Evolutionary conservation across 2,888 invertebrate genomes (phyloP), one percentile per base, ranked within the genome.

Genomic region (Tenthredo livida): DNA sequence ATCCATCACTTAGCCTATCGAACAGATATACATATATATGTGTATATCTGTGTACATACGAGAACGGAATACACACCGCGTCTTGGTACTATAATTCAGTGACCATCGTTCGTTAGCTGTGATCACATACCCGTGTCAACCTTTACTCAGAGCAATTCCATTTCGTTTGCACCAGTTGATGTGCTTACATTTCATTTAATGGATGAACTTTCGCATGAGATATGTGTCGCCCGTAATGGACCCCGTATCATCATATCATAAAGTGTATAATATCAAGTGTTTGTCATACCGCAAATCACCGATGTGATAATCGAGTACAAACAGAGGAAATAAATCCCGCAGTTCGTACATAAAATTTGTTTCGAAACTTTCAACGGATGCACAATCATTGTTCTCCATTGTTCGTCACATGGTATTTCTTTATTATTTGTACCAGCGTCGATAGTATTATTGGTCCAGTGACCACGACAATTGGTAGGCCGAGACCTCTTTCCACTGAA

Each of bases 401-500:
- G 25, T 47, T 47, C 29, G 29, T 33, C 77, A 54, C 29, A n/a
- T 33, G 50, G 29, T 77, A 77, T 77, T 29, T 50, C n/a, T 77
- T 77, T 33, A 50, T 73, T 10, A 54, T 10, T 12, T 37, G 6
- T 25, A 77, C 77, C 50, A 50, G 54, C n/a, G 47, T 77, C 77
- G 50, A 50, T 40, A 4, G 77, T 61, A 61, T 77, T 25, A 17
- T 77, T 40, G 54, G 77, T 77, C 33, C 77, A 77, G 50, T 54
- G 77, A 77, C 7, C 77, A 77, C 33, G 77, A 77, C 47, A 77
- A 77, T 54, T 50, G 77, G 37, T 50, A 77, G 77, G 33, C 77
- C 29, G 25, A 54, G n/a, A 77, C 77, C 54, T n/a, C 33, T 77
- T 50, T 77, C 47, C 54, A n/a, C n/a, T n/a, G 43, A 21, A 73